Base-by-base conservation (phyloP, 2,888 invertebrate genomes). In the Venustoraphidia nigricollis region DNA sequence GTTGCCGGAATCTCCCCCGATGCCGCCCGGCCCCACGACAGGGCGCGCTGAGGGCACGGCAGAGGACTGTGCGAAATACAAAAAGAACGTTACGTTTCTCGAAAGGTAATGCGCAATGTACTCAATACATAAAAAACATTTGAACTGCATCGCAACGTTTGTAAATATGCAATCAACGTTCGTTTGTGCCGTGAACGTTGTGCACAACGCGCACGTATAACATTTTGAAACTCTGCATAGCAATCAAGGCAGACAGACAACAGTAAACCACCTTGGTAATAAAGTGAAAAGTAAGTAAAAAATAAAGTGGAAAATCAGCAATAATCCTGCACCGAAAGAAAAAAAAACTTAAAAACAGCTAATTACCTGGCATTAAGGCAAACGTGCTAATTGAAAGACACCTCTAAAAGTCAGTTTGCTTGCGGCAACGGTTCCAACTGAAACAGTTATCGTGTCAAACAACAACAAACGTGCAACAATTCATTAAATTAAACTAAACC, bases 11-110 rank as follows among this genome's bases (percentile, higher is more conserved):
- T 62, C 63, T 68, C 66, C 74, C 73, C 74, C 70, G 74, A 73
- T 56, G 72, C 72, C 60, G 73, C 73, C 61, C 74, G 72, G 65
- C 69, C 71, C 73, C 73, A 79, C 62, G 72, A 70, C 66, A 72
- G 69, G 60, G 63, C 64, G 65, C 64, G 69, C 67, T 70, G 77
- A 66, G 70, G 73, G 70, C 69, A 71, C 70, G 70, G 73, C 69
- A 75, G 75, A 69, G 76, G 77, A 70, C 73, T 74, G 65, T 52
- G 59, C 58, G 57, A 55, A 54, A 57, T 53, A 45, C 49, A 48
- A 9, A 47, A 47, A 27, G 3, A 27, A 27, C 6, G 6, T 27
- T 27, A 27, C 27, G 27, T 27, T 27, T 27, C 27, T 3, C 6
- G 27, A 27, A 3, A 27, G 27, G 6, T 27, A 27, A 27, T 27